Percentiles rank a stretch among this genome's conserved stretches.
These are phyloP conservation scores for Drepana arcuata DNA, from an alignment of 1,140 invertebrate genomes.

Conservation along the genomic window DNA sequence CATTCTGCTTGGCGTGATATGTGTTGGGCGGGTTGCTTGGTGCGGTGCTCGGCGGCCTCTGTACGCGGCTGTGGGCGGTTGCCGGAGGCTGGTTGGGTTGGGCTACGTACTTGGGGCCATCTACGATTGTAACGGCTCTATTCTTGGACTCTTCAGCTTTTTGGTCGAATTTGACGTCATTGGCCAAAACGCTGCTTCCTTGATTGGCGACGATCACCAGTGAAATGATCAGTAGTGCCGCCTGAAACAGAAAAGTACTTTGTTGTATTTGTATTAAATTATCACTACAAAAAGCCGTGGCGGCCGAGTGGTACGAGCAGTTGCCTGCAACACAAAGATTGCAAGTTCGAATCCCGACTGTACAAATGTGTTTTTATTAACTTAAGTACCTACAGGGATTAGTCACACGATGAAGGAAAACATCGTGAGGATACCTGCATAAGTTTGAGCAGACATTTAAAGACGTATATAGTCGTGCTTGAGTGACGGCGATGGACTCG, in stretches of 20 bases:
- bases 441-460: too few species aligned
- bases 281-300: too few species aligned
- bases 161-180: conserved; percentile 38
- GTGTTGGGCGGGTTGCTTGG: conserved; percentile 46
- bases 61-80: conserved; percentile 12
- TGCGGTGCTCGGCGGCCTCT: conserved; percentile 44
- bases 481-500: too few species aligned
- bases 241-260: conserved; percentile 37
- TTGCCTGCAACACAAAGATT: too few species aligned
- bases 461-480: too few species aligned
- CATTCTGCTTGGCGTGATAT: conserved; percentile 27
- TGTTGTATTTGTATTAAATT: too few species aligned
- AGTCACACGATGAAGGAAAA: too few species aligned
- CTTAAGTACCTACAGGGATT: too few species aligned
- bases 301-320: too few species aligned
- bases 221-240: conserved; percentile 59
- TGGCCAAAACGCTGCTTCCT: conserved; percentile 37
- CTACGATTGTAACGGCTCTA: conserved; percentile 36
- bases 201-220: conserved; percentile 58
- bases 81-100: conserved; percentile 10
- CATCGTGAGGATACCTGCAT: too few species aligned
- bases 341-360: too few species aligned
- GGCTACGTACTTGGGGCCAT: conserved; percentile 36
- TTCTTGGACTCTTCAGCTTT: conserved; percentile 44
- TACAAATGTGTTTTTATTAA: too few species aligned